Conservation (phyloP, 2,888 invertebrate species). For the Timema cristinae region DNA sequence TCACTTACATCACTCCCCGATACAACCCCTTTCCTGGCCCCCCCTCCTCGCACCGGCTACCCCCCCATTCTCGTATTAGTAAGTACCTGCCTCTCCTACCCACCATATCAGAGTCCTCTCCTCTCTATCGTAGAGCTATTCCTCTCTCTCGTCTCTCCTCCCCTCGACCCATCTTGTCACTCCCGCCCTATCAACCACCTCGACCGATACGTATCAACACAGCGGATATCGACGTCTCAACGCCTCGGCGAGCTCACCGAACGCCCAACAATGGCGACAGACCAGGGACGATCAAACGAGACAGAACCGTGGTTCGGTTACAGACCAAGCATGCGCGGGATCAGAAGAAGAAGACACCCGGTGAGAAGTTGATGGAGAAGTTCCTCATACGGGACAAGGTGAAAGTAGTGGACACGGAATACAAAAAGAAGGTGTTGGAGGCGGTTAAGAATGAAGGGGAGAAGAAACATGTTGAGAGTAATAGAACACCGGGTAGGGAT, state of each 20-base stretch:
- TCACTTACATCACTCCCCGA: slow-evolving; percentile 38
- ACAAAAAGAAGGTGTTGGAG: background rate
- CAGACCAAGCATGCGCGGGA: slow-evolving; percentile 57
- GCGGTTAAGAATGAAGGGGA: background rate
- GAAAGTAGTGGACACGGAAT: slow-evolving; percentile 19
- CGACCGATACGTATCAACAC: slow-evolving; percentile 76
- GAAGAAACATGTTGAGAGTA: slow-evolving; percentile 3
- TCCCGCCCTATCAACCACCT: slow-evolving; percentile 40
- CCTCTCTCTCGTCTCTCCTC: slow-evolving; percentile 21
- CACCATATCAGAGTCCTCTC: slow-evolving; percentile 60
- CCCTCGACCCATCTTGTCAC: slow-evolving; percentile 15
- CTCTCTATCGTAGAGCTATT: slow-evolving; percentile 15
- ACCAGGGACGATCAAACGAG: slow-evolving; percentile 63
- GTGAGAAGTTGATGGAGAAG: slow-evolving; percentile 72
- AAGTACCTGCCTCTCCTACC: slow-evolving; percentile 67
- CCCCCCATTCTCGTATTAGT: slow-evolving; percentile 47
- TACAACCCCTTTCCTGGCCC: slow-evolving; percentile 51
- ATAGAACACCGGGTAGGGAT: background rate
- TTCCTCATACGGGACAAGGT: slow-evolving; percentile 59
- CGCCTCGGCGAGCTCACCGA: slow-evolving; percentile 41
- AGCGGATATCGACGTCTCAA: slow-evolving; percentile 80
- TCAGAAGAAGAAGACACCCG: slow-evolving; percentile 52
- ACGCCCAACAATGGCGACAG: slow-evolving; percentile 22
- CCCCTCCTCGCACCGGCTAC: slow-evolving; percentile 43
- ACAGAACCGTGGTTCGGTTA: slow-evolving; percentile 68